Base-by-base conservation (phyloP, 2,888 invertebrate species). In the Phymatocera aterrima region DNA sequence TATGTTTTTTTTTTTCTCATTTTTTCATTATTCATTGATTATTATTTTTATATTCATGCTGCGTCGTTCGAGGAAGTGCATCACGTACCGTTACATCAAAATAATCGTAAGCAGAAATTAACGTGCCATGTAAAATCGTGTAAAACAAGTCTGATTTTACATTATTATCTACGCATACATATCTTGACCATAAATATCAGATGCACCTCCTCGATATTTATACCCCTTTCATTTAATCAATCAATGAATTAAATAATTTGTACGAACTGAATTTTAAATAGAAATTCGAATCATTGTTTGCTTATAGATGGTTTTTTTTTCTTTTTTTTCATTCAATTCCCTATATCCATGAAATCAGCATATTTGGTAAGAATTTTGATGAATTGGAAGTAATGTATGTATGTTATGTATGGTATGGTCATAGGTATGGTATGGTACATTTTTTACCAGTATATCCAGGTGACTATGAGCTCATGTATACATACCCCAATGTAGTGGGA, bases 1-100 rank as follows among this genome's bases (percentile, higher is more conserved):
- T 85, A 85, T 84, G 83, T 85, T 79, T 75, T 80, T 78, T 60
- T 79, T 54, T 46, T 61, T 80, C 72, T 57, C 46, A 65, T 77
- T 64, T n/a, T 68, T 78, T 65, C 60, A 24, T 54, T 40, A 37
- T 77, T 28, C 54, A 77, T 78, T 65, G 10, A 64, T 79, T 64
- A 37, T 48, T 61, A 37, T 48, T 77, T 37, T 61, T 79, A 46
- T 46, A 31, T 64, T 79, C 79, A 70, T 72, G 46, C 68, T 12
- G 31, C 77, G 77, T 75, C 24, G 51, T 46, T 77, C 34, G 24
- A 43, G 48, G 77, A 12, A 74, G 72, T 72, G 54, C 70, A 51
- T 64, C 15, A n/a, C 15, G 77, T 51, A 72, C 51, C 51, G 31
- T 72, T 51, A n/a, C 31, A 70, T 51, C n/a, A 24, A 51, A 72